Base-by-base conservation (phyloP, 2,113 vertebrate genomes). In the Lutjanus erythropterus region DNA sequence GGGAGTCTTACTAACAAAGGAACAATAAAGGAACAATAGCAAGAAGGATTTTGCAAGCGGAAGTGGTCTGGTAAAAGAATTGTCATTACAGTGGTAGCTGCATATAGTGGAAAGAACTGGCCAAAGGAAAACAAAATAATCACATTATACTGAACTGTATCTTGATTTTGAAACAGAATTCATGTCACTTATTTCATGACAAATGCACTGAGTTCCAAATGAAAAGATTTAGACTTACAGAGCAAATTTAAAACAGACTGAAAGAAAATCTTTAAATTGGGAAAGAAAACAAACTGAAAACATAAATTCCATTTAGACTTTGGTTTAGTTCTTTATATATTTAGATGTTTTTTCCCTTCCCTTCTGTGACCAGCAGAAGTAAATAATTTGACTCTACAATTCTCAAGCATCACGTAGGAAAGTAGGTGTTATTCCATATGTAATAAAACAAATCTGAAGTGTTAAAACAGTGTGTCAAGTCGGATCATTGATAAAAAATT, bases 341-440 rank as follows among this genome's bases (percentile, higher is more conserved):
- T 70, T 47, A 58, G 3, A n/a, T n/a, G 15, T 76, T 66, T 79
- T 81, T 82, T 80, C 86, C 78, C 79, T 91, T 82, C 19, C 42
- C 73, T 91, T 93, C 89, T 89, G 86, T 90, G 85, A 93, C 89
- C 69, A 86, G 81, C 80, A 88, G 74, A 88, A 79, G 65, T 75
- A n/a, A 85, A 85, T 66, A 31, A 56, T 68, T 76, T 70, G 67
- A 76, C 70, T 86, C 41, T 64, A 78, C 53, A 67, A 29, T 70
- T 79, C 11, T 83, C 66, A 73, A 85, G 49, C 23, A 62, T 86
- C 35, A 47, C 16, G 61, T 58, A 55, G 9, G 23, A 81, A 68
- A 82, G 65, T 68, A 9, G 37, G 71, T 52, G 37, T 78, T 61
- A 74, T 71, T 78, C 10, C 58, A 72, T 65, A 56, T 47, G 66